Base-by-base conservation (phyloP, 2,113 vertebrate species). In the Apodemus speciosus region DNA sequence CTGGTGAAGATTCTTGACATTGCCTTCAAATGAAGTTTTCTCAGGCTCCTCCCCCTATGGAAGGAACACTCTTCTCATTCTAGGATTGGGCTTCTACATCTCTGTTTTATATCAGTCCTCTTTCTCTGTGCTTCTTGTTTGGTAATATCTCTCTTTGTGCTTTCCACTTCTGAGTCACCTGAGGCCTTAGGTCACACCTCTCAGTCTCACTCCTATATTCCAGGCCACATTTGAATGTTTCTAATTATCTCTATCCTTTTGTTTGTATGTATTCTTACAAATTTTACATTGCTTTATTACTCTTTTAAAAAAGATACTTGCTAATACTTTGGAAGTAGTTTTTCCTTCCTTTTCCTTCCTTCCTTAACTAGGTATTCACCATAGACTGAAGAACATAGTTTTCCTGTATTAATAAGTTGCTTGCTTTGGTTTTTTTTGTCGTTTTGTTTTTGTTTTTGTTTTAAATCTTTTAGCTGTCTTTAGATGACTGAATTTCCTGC, bases 21-120 rank as follows among this genome's bases (percentile, higher is more conserved):
- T 79, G 27, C 58, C 49, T 95, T 92, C 51, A 94, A 90, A 79
- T 86, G 43, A 35, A 69, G 9, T 80, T 94, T 43, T 79, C 84
- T 32, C 56, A 1, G 73, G 51, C 13, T 84, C 30, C 68, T 89
- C 18, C 83, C 38, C 6, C 46, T 58, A 27, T 46, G 9, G 72
- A 40, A 66, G 13, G 72, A 49, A 58, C 71, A 69, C 58, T 25
- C 20, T 75, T 88, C 38, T 88, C 35, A 13, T 60, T 88, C 77
- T 84, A 21, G 71, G 64, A 23, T 75, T 53, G 30, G 4, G 3
- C 75, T 35, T 94, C 9, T 85, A 38, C 43, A 88, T 7, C 25
- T 90, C 14, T 85, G 60, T 90, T 68, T 95, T 21, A 30, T 69
- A 60, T 69, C 68, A 88, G 38, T 49, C 9, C 79, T 90, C 15